Evolutionary conservation across 2,888 invertebrate species (phyloP).

Genomic region (Dynastes hyllus): DNA sequence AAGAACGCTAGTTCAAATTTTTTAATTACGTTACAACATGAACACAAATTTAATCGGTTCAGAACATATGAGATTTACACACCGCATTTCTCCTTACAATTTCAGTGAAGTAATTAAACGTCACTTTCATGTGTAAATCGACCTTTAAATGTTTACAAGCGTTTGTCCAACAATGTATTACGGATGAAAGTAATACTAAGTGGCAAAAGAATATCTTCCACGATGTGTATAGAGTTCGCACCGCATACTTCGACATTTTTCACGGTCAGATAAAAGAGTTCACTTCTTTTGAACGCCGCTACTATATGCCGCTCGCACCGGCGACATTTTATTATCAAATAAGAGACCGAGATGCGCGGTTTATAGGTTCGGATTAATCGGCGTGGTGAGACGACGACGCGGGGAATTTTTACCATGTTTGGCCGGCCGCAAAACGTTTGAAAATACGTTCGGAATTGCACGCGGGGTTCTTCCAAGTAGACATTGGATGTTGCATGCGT

Average conservation of each 20-base stretch:
- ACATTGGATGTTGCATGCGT: not conserved
- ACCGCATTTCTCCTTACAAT: too few relatives aligned
- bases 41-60: too few relatives aligned
- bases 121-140: too few relatives aligned
- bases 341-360: constrained; percentile 43
- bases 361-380: constrained; percentile 31
- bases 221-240: constrained; percentile 26
- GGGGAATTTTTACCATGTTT: constrained; percentile 41
- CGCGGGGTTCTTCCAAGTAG: constrained; percentile 31
- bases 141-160: too few relatives aligned
- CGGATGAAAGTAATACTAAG: too few relatives aligned
- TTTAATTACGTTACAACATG: too few relatives aligned
- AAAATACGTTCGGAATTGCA: constrained; percentile 31
- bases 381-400: constrained; percentile 5
- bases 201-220: constrained; percentile 1
- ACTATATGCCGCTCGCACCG: constrained; percentile 38
- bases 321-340: constrained; percentile 51
- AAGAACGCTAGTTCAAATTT: too few relatives aligned
- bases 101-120: too few relatives aligned
- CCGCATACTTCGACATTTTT: constrained; percentile 51
- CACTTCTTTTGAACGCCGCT: constrained; percentile 40
- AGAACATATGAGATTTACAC: too few relatives aligned
- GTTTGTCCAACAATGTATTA: too few relatives aligned
- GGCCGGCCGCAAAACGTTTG: constrained; percentile 26
- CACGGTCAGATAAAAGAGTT: constrained; percentile 51